Percentiles rank a stretch among this genome's conserved stretches.
Evolutionary conservation across 2,113 vertebrate species (phyloP).

Genomic region (Clupea harengus): DNA sequence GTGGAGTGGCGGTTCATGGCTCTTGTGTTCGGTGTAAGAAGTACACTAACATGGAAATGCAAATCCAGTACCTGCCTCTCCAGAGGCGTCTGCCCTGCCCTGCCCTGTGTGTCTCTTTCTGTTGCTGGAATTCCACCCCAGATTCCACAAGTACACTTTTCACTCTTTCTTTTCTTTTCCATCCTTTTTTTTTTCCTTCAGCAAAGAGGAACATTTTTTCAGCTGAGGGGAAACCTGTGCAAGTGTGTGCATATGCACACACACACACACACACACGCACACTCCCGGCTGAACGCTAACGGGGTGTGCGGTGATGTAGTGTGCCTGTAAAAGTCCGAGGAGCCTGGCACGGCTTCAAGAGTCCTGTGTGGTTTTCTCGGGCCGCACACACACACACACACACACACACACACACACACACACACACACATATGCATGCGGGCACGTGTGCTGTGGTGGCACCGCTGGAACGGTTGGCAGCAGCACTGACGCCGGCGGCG

Average conservation of each 20-base stretch:
- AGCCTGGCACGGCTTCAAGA: conserved; percentile 9
- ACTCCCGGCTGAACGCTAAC: background rate
- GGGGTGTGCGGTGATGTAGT: conserved; percentile 14
- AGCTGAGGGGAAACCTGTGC: conserved; percentile 7
- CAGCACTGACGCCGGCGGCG: background rate
- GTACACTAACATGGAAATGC: background rate
- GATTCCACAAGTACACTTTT: background rate
- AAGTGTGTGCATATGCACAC: background rate
- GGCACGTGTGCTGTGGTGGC: background rate
- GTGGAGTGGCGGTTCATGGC: background rate
- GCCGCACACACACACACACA: background rate
- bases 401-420: background rate
- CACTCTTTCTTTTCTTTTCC: conserved; percentile 6
- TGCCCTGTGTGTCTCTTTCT: background rate
- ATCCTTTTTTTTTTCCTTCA: background rate
- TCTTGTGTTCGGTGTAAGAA: background rate
- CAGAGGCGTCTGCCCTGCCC: background rate
- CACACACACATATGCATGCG: background rate
- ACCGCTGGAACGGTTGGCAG: background rate
- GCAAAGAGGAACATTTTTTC: background rate
- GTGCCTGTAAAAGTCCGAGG: background rate
- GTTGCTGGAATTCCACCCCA: background rate
- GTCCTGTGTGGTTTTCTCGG: background rate
- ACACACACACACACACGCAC: background rate
- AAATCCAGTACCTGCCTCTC: background rate